A percentile compares a stretch with the other conserved stretches of the same genome.
phyloP scores from a whole-genome alignment of 2,797 vertebrate species.

The Lutjanus argentimaculatus region DNA sequence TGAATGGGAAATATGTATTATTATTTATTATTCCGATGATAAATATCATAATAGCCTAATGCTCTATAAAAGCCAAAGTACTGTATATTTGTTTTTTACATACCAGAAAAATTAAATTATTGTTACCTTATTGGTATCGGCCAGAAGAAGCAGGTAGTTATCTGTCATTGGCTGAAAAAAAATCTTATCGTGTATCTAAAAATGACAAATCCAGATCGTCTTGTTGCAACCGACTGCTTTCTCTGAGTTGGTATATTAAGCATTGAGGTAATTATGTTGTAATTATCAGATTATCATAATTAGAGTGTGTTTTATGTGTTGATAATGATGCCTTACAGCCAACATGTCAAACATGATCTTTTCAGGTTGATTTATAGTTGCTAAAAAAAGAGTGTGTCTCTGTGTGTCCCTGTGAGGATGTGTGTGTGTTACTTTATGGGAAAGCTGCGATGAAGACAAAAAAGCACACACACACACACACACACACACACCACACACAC shows the following conservation, averaged over 20 bases:
- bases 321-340: not conserved
- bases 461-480: constrained; percentile 11
- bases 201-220: too few species aligned
- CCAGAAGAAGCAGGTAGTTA: too few species aligned
- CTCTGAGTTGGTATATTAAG: not conserved
- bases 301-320: not conserved
- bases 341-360: not conserved
- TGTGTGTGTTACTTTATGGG: not conserved
- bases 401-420: not conserved
- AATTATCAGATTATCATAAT: not conserved
- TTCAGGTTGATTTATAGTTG: not conserved
- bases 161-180: too few species aligned
- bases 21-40: too few species aligned
- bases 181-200: too few species aligned
- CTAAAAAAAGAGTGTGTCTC: not conserved
- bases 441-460: constrained; percentile 17
- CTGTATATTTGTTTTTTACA: too few species aligned
- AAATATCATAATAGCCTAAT: too few species aligned
- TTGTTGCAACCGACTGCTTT: not conserved
- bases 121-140: too few species aligned
- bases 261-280: not conserved
- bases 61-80: too few species aligned
- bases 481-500: constrained; percentile 25
- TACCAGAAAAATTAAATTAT: too few species aligned
- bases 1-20: too few species aligned